Evolutionary conservation across 2,113 vertebrate species (phyloP).

Genomic region (Ailurus styani): DNA sequence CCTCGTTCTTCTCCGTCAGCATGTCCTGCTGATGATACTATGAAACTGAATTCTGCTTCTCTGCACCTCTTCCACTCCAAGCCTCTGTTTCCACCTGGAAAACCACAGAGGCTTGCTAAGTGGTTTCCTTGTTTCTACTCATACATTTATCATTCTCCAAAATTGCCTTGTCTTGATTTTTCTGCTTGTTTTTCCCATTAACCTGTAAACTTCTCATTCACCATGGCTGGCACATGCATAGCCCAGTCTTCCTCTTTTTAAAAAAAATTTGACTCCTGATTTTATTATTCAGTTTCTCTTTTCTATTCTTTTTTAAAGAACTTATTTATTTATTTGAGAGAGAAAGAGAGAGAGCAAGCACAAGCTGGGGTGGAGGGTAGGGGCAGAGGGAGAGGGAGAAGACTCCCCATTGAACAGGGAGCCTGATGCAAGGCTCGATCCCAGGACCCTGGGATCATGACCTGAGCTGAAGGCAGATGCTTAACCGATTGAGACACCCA

Average conservation of each 20-base stretch:
- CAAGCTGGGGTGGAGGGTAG: background rate
- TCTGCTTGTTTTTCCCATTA: background rate
- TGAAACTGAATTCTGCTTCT: background rate
- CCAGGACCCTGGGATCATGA: background rate
- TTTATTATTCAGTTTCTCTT: slow-evolving; percentile 79
- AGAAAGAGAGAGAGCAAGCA: background rate
- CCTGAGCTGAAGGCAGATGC: background rate
- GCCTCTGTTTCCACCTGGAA: background rate
- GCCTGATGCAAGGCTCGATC: background rate
- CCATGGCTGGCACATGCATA: background rate
- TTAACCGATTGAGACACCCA: background rate
- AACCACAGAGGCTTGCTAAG: background rate
- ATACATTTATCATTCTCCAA: background rate
- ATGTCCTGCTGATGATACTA: fast-evolving
- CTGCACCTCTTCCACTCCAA: fast-evolving
- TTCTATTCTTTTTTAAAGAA: slow-evolving; percentile 63
- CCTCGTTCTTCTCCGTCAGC: background rate
- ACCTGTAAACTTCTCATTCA: background rate
- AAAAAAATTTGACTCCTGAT: slow-evolving; percentile 78
- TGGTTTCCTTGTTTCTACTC: background rate
- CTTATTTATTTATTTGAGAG: background rate
- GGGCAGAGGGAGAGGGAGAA: background rate
- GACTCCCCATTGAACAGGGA: background rate
- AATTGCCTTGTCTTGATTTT: background rate
- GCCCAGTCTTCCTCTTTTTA: background rate